Evolutionary conservation across 2,113 vertebrate genomes (phyloP).

Genomic region (Bettongia penicillata): DNA sequence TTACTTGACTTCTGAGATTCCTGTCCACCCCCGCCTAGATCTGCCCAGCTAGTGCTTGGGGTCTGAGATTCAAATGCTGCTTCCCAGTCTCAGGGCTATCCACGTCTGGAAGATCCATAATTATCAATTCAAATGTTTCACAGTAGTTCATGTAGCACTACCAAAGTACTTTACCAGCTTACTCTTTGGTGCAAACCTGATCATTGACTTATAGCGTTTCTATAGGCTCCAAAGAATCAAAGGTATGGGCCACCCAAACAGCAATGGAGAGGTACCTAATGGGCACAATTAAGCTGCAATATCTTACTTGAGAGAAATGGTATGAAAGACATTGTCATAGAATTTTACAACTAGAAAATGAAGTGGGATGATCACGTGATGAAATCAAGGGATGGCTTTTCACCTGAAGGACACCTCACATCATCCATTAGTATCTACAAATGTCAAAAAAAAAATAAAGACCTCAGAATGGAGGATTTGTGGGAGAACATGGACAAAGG

Average conservation of each 20-base stretch:
- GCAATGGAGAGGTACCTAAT: neutral
- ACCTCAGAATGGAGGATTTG: neutral
- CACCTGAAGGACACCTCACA: neutral
- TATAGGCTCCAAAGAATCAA: neutral
- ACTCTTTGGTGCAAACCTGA: neutral
- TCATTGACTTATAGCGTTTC: neutral
- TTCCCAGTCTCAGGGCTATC: no score
- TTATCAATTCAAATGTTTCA: no score
- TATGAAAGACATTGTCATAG: neutral
- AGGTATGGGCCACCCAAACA: neutral
- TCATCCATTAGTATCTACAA: neutral
- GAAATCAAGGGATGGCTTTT: neutral
- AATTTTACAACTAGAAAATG: neutral
- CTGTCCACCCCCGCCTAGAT: no score
- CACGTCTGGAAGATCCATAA: no score
- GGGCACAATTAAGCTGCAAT: neutral
- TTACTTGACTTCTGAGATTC: no score
- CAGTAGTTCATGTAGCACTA: neutral
- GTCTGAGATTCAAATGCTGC: no score
- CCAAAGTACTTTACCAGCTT: neutral
- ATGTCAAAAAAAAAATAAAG: neutral
- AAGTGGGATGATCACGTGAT: neutral
- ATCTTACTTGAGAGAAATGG: neutral
- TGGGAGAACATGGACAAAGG: neutral
- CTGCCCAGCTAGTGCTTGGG: no score